Conservation (phyloP, 2,888 invertebrate genomes). For the Sinodicranocentrus sp. region DNA sequence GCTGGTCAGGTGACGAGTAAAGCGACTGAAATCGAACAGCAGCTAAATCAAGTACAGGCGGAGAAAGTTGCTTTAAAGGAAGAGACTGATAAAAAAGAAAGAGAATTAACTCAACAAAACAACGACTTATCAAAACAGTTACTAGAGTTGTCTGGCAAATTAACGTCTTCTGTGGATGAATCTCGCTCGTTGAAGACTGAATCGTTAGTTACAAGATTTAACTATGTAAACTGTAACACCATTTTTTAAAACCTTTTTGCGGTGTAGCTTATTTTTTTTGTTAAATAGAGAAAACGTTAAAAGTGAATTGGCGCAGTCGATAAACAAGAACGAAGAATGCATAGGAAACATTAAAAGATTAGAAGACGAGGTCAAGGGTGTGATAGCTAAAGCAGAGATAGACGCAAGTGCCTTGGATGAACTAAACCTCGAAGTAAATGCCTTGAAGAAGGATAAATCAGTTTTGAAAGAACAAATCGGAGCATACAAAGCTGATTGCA, state of each 20-base stretch:
- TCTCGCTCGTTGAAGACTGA: constrained; percentile 28
- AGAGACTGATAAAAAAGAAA: constrained; percentile 76
- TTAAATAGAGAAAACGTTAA: constrained; percentile 76
- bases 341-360: constrained; percentile 70
- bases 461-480: constrained; percentile 40
- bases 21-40: constrained; percentile 28
- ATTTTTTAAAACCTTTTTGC: too few species aligned
- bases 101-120: constrained; percentile 75
- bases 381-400: constrained; percentile 46
- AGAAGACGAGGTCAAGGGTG: constrained; percentile 38
- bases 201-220: constrained; percentile 21
- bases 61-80: constrained; percentile 77
- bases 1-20: neutral
- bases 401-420: constrained; percentile 59
- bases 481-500: constrained; percentile 29
- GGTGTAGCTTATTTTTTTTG: neutral
- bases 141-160: constrained; percentile 72
- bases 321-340: constrained; percentile 78
- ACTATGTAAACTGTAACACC: too few species aligned
- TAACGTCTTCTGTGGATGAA: constrained; percentile 7
- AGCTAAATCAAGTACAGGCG: constrained; percentile 79
- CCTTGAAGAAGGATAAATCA: constrained; percentile 48
- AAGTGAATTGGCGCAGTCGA: constrained; percentile 78
- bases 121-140: constrained; percentile 15
- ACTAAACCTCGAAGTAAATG: constrained; percentile 20